Evolutionary conservation across 2,888 invertebrate genomes (phyloP).

Genomic region (Drosophila diplacantha): DNA sequence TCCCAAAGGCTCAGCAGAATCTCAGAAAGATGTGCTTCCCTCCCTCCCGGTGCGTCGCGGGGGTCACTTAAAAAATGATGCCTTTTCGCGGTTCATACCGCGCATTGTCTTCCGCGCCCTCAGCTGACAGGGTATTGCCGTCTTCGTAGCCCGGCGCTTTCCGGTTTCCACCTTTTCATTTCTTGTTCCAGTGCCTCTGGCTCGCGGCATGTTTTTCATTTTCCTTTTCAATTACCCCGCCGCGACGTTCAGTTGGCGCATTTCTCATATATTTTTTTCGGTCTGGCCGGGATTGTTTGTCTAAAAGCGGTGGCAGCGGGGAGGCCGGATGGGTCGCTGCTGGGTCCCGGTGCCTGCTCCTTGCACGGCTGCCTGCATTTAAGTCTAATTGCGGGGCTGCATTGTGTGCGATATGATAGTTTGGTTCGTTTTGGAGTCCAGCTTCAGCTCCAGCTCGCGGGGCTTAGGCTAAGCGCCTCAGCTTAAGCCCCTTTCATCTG

Average conservation of each 20-base stretch:
- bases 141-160: conserved; percentile 2
- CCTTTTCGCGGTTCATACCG: background rate
- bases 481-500: conserved; percentile 49
- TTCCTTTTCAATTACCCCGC: conserved; percentile 64
- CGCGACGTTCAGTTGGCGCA: conserved; percentile 58
- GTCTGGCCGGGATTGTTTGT: conserved; percentile 48
- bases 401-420: conserved; percentile 59
- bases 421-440: conserved; percentile 47
- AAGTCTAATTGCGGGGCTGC: conserved; percentile 62
- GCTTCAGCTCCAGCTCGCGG: conserved; percentile 17
- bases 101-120: background rate
- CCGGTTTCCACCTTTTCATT: conserved; percentile 37
- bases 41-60: background rate
- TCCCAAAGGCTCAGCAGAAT: background rate
- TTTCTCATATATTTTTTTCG: conserved; percentile 55
- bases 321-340: background rate
- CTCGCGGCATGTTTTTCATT: conserved; percentile 64
- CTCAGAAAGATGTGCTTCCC: background rate
- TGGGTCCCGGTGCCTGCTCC: conserved; percentile 30
- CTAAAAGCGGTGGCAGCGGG: conserved; percentile 29
- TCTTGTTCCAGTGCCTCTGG: conserved; percentile 42
- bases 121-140: conserved; percentile 14
- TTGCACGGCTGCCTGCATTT: conserved; percentile 55
- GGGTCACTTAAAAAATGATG: conserved; percentile 8
- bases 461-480: conserved; percentile 61